Evolutionary conservation across 2,888 invertebrate genomes (phyloP), one percentile per base, ranked within the genome.

Genomic region (Zele albiditarsus): DNA sequence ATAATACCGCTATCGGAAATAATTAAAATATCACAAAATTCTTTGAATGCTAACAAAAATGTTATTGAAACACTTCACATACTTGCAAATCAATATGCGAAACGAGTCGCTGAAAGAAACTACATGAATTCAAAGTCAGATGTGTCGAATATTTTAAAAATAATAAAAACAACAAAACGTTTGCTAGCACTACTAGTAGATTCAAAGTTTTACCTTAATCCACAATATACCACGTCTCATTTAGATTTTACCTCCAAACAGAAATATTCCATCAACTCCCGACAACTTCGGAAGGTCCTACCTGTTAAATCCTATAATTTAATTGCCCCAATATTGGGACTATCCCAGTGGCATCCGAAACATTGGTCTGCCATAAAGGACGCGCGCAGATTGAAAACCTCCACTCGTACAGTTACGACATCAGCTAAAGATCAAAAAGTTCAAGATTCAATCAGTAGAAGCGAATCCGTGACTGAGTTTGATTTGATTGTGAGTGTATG

Each of bases 181-280:
- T 80, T 89, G 71, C 80, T 86, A 46, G 82, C 84, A 74, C 80
- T 87, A 60, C 81, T 88, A 38, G 77, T 80, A 5, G 85, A 89
- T 20, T 88, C 87, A 5, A 86, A 82, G 74, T 80, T 78, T 72
- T 87, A 86, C 77, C 81, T 86, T 72, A 72, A 79, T 76, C 73
- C 67, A 38, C 23, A 67, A 46, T 80, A 77, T 38, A 82, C 82
- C 23, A 77, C 82, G 28, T 81, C 83, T 83, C 75, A 87, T 75
- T 81, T 83, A 33, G 25, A 81, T 74, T 85, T 85, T 72, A 84
- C 84, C 78, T 71, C 80, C n/a, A 76, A 83, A 79, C 87, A 88
- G 88, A 81, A 84, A 12, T 78, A 79, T 16, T 68, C 77, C n/a
- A 80, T 80, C 71, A 84, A 86, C 79, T 74, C 82, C 31, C 84